Conservation (phyloP, 2,888 invertebrate species). For the Amiota mariae region DNA sequence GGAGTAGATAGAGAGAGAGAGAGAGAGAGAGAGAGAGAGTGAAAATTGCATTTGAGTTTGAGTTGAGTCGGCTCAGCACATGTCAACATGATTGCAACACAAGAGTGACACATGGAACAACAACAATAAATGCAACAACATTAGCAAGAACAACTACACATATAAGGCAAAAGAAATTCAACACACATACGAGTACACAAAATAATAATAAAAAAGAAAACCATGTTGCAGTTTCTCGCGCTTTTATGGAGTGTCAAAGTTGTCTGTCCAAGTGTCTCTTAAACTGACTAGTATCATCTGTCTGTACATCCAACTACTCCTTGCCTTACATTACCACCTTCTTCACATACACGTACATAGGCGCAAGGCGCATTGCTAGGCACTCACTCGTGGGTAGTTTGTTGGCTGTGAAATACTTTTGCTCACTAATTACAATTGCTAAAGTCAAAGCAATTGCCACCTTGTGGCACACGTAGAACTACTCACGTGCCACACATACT, state of each 20-base stretch:
- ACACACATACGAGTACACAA: neutral
- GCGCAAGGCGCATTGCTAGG: too few species aligned
- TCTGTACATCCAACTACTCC: too few species aligned
- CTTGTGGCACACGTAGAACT: neutral
- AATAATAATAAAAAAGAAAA: slow-evolving; percentile 3
- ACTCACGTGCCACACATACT: neutral
- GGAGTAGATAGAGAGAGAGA: too few species aligned
- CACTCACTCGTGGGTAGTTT: slow-evolving; percentile 1
- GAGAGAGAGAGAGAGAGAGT: too few species aligned
- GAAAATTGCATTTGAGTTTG: too few species aligned
- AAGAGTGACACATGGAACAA: slow-evolving; percentile 67
- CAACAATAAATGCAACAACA: slow-evolving; percentile 58
- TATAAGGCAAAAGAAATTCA: too few species aligned
- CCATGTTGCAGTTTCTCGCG: slow-evolving; percentile 13
- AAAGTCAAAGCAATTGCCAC: neutral
- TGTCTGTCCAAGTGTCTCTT: too few species aligned
- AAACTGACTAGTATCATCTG: too few species aligned
- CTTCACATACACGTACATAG: too few species aligned
- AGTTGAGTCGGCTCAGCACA: slow-evolving; percentile 33
- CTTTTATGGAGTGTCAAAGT: slow-evolving; percentile 11
- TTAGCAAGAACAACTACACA: slow-evolving; percentile 30
- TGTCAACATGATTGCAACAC: slow-evolving; percentile 64
- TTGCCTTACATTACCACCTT: too few species aligned
- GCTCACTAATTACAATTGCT: neutral
- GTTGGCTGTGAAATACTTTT: neutral